Evolutionary conservation across 1,140 invertebrate genomes (phyloP).

Genomic region (Drosophila kurseongensis): DNA sequence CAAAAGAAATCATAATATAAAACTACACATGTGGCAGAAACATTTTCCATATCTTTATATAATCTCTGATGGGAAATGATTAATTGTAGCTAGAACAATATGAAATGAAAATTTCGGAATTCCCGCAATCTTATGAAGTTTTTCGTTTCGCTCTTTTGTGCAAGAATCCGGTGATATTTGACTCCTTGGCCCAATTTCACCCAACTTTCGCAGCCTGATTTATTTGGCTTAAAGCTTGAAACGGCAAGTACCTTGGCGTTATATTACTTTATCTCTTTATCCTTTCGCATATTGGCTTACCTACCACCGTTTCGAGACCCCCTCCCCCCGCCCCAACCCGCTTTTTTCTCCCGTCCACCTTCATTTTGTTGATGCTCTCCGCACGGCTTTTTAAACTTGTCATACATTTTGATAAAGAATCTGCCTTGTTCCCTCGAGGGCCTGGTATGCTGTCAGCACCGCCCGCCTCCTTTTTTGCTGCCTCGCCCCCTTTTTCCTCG

Average conservation of each 20-base stretch:
- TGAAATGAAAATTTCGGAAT: conserved; percentile 10
- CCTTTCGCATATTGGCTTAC: conserved; percentile 37
- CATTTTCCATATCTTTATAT: neutral
- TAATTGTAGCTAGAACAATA: neutral
- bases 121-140: conserved; percentile 19
- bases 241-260: conserved; percentile 12
- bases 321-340: no score
- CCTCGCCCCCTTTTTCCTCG: conserved; percentile 1
- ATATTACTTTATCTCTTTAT: conserved; percentile 45
- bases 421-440: conserved; percentile 56
- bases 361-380: conserved; percentile 56
- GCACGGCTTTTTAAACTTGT: conserved; percentile 73
- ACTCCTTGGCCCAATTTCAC: neutral
- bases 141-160: neutral
- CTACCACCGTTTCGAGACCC: neutral
- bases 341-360: conserved; percentile 5
- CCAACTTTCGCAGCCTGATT: conserved; percentile 20
- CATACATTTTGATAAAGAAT: conserved; percentile 74
- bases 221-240: conserved; percentile 22
- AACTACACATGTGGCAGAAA: no score
- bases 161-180: neutral
- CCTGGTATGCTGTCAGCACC: conserved; percentile 55
- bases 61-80: neutral
- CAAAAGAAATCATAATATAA: no score
- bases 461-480: neutral